A percentile compares a stretch with the other conserved stretches of the same genome.
Evolutionary conservation across 2,113 vertebrate species (phyloP).

Genomic region (Danionella cerebrum): DNA sequence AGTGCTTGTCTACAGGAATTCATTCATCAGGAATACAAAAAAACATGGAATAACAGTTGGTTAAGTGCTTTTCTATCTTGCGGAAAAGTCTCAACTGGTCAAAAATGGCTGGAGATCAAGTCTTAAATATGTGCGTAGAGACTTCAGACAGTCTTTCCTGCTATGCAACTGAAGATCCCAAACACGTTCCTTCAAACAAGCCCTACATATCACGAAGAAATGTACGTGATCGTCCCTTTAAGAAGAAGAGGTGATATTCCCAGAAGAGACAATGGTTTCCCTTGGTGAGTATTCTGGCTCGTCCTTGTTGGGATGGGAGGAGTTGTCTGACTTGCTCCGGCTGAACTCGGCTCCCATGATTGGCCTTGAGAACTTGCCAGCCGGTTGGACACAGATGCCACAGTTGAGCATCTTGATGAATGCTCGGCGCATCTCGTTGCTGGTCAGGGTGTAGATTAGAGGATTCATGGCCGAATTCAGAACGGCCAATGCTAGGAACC

Average conservation of each 20-base stretch:
- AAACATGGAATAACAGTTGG: constrained; percentile 37
- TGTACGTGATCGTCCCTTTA: constrained; percentile 52
- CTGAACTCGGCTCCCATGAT: constrained; percentile 89
- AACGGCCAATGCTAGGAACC: constrained; percentile 91
- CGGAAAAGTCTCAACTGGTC: constrained; percentile 5
- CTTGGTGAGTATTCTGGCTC: constrained; percentile 74
- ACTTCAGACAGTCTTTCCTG: constrained; percentile 13
- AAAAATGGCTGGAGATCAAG: neutral
- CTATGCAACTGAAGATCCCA: constrained; percentile 20
- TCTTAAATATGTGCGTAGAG: neutral
- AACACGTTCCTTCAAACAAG: constrained; percentile 6
- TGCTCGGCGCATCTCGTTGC: constrained; percentile 93
- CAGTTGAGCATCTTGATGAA: constrained; percentile 86
- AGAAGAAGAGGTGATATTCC: constrained; percentile 82
- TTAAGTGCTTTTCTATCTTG: constrained; percentile 43
- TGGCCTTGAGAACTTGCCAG: constrained; percentile 73
- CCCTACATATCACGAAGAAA: neutral
- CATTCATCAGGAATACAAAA: neutral
- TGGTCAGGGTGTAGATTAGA: constrained; percentile 96
- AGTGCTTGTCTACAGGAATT: constrained; percentile 38
- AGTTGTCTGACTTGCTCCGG: constrained; percentile 93
- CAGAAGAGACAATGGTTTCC: constrained; percentile 81
- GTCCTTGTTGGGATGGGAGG: constrained; percentile 89
- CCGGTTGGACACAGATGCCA: constrained; percentile 65
- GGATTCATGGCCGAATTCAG: constrained; percentile 96